Conservation (phyloP, 2,797 vertebrate genomes). For the Xiphophorus birchmanni region DNA sequence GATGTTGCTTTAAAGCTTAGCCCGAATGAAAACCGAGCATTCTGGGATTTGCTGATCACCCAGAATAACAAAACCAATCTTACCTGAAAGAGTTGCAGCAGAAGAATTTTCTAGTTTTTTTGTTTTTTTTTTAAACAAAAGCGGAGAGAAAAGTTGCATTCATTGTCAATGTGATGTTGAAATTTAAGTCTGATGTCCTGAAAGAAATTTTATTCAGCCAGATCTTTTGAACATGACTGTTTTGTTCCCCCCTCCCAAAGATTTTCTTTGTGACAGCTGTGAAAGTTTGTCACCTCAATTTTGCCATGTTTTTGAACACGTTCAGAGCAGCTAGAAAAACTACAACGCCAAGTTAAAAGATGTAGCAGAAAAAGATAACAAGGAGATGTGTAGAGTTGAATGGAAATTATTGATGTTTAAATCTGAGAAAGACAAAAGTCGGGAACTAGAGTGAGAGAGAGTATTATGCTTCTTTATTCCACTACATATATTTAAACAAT, state of each 20-base stretch:
- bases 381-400: not conserved
- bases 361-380: not conserved
- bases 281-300: not conserved
- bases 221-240: not conserved
- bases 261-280: not conserved
- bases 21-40: not conserved
- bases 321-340: not conserved
- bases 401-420: not conserved
- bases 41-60: not conserved
- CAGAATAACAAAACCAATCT: slow-evolving; percentile 3
- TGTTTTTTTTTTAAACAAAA: not conserved
- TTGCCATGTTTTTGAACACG: not conserved
- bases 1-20: not conserved
- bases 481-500: not conserved
- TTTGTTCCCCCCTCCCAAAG: not conserved
- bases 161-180: not conserved
- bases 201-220: not conserved
- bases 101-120: not conserved
- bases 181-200: slow-evolving; percentile 1
- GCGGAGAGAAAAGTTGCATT: not conserved
- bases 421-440: not conserved
- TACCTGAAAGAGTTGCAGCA: not conserved
- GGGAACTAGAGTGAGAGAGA: not conserved
- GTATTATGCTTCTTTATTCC: not conserved
- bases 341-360: not conserved